Evolutionary conservation across 1,140 invertebrate species (phyloP).

Genomic region (Dryas iulia): DNA sequence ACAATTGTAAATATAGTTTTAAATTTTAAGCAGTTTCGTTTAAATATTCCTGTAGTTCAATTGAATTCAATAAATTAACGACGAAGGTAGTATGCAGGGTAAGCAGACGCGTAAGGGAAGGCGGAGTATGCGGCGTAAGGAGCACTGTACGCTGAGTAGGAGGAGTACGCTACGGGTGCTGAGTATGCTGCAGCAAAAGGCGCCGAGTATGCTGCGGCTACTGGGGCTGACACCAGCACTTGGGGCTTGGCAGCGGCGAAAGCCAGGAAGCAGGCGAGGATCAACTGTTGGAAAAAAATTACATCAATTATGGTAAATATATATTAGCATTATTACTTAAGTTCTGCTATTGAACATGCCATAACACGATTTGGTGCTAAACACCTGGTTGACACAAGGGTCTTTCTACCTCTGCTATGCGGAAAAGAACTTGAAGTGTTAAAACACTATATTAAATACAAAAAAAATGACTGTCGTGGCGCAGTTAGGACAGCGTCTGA

Average conservation of each 20-base stretch:
- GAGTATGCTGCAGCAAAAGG: slow-evolving; percentile 56
- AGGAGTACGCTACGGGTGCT: slow-evolving; percentile 43
- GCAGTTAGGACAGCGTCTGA: too few relatives aligned
- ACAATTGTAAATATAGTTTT: background rate
- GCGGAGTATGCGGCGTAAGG: slow-evolving; percentile 54
- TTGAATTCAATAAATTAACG: slow-evolving; percentile 16
- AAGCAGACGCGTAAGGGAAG: slow-evolving; percentile 57
- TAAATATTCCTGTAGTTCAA: background rate
- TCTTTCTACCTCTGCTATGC: too few relatives aligned
- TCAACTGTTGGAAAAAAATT: slow-evolving; percentile 53
- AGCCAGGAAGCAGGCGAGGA: slow-evolving; percentile 60
- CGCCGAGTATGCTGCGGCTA: slow-evolving; percentile 65
- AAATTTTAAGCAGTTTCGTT: background rate
- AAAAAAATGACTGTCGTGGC: too few relatives aligned
- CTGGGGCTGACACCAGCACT: slow-evolving; percentile 43
- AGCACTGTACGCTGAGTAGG: slow-evolving; percentile 70
- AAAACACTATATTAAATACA: too few relatives aligned
- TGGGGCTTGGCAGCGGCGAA: slow-evolving; percentile 42
- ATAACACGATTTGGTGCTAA: too few relatives aligned
- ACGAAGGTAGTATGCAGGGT: slow-evolving; percentile 53
- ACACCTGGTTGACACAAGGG: too few relatives aligned
- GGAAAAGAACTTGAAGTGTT: too few relatives aligned
- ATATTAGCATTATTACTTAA: too few relatives aligned
- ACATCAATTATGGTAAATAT: too few relatives aligned
- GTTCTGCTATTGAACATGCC: too few relatives aligned